Evolutionary conservation across 2,113 vertebrate species (phyloP).

Genomic region (Boulengeromyrus knoepffleri): DNA sequence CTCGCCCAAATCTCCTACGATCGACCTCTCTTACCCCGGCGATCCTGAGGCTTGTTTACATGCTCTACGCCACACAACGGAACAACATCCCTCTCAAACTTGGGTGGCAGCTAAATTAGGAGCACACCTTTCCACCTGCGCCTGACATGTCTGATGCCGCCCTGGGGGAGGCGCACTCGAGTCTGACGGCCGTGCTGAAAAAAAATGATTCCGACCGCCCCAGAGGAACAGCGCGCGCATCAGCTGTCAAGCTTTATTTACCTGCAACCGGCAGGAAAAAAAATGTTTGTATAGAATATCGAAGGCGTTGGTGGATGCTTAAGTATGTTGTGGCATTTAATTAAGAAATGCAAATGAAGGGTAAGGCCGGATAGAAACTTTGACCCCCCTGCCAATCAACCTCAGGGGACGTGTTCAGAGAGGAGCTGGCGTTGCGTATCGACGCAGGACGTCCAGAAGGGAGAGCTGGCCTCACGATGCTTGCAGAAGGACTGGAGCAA

Average conservation of each 20-base stretch:
- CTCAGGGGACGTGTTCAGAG: constrained; percentile 19
- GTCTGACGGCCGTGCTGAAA: constrained; percentile 10
- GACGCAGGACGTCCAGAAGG: neutral
- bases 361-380: constrained; percentile 47
- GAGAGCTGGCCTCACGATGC: constrained; percentile 13
- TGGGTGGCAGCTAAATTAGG: constrained; percentile 7
- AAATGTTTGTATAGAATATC: constrained; percentile 17
- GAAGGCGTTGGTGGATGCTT: constrained; percentile 50
- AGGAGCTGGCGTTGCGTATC: neutral
- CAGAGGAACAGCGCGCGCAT: constrained; percentile 29
- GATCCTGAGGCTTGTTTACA: neutral
- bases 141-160: neutral
- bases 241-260: constrained; percentile 48
- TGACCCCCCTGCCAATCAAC: constrained; percentile 57
- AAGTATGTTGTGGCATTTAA: constrained; percentile 67
- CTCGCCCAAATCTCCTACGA: neutral
- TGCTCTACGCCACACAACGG: neutral
- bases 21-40: neutral
- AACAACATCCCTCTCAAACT: neutral
- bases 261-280: constrained; percentile 18
- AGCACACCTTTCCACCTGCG: neutral
- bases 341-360: constrained; percentile 64
- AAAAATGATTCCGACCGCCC: constrained; percentile 23
- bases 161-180: neutral
- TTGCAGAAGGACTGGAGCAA: neutral